These are phyloP conservation scores for Lytechinus pictus DNA, from an alignment of 35 echinoderm and acorn worm genomes.

Conservation along the genomic window DNA sequence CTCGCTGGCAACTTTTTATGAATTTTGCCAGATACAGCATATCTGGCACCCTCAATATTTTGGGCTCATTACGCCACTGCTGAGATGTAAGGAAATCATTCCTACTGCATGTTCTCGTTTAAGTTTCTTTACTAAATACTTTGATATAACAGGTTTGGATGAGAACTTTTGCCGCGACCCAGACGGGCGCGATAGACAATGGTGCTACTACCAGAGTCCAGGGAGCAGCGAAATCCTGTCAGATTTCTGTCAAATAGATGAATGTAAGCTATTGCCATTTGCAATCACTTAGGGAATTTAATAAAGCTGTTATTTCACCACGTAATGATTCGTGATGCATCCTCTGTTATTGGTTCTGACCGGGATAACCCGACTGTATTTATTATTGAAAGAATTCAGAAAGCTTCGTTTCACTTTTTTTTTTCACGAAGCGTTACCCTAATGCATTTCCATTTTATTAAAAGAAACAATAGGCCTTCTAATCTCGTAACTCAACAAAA, in stretches of 20 bases:
- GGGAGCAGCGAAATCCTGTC: constrained; percentile 42
- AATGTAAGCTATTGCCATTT: not conserved
- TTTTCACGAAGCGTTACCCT: no score
- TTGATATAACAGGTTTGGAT: constrained; percentile 43
- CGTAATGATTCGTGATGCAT: no score
- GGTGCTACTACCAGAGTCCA: constrained; percentile 64
- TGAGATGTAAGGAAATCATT: no score
- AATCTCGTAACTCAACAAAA: no score
- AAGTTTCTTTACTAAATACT: not conserved
- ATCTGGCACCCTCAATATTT: not conserved
- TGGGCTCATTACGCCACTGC: no score
- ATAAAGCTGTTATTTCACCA: not conserved
- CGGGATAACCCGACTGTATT: no score
- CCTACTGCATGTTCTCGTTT: not conserved
- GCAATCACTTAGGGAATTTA: not conserved
- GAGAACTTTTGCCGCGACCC: constrained; percentile 70
- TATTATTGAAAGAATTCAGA: no score
- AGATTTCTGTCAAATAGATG: constrained; percentile 62
- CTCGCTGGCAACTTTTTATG: not conserved
- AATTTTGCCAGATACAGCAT: not conserved
- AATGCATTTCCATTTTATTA: no score
- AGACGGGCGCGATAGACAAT: constrained; percentile 59
- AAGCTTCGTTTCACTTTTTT: no score
- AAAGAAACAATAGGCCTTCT: no score
- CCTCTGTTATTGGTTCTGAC: no score